These are phyloP conservation scores for Euphysa ruthae DNA, from an alignment of 30 jellyfish, hydroid and myxozoan species.

Conservation along the genomic window DNA sequence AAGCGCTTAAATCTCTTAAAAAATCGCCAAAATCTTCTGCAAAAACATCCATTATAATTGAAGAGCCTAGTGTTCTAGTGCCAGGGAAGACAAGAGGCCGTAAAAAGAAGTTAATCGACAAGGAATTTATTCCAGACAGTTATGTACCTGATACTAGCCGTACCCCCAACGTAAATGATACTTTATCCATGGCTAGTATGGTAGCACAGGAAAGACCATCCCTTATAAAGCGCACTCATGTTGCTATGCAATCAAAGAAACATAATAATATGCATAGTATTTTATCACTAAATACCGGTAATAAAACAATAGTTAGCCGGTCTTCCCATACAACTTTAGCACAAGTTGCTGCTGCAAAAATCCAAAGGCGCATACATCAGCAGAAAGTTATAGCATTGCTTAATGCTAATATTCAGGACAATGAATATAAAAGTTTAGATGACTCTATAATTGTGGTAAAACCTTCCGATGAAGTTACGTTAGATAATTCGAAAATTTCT, in stretches of 20 bases:
- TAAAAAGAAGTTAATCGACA: too few species aligned
- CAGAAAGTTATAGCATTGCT: too few species aligned
- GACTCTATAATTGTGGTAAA: constrained; percentile 14
- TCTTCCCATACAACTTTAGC: background rate
- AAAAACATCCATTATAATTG: too few species aligned
- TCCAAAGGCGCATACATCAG: constrained; percentile 13
- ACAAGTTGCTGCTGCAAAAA: constrained; percentile 11
- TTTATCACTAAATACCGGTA: background rate
- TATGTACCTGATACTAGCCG: constrained; percentile 26
- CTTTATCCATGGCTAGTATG: constrained; percentile 58
- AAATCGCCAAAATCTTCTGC: too few species aligned
- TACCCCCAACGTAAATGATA: constrained; percentile 22
- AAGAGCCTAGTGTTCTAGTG: too few species aligned
- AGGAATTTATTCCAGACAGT: too few species aligned
- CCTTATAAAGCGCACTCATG: constrained; percentile 21
- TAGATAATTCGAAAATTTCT: background rate
- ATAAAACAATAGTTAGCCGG: background rate
- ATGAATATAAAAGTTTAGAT: background rate
- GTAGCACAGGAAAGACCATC: constrained; percentile 84
- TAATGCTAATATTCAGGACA: too few species aligned
- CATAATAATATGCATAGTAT: background rate
- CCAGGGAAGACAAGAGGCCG: too few species aligned
- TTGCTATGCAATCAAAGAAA: background rate
- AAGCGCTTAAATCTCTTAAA: too few species aligned
- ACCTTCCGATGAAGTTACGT: constrained; percentile 26